Percentiles rank a stretch among this genome's conserved stretches.
phyloP scores from a whole-genome alignment of 2,797 vertebrate species.

The Salarias fasciatus region DNA sequence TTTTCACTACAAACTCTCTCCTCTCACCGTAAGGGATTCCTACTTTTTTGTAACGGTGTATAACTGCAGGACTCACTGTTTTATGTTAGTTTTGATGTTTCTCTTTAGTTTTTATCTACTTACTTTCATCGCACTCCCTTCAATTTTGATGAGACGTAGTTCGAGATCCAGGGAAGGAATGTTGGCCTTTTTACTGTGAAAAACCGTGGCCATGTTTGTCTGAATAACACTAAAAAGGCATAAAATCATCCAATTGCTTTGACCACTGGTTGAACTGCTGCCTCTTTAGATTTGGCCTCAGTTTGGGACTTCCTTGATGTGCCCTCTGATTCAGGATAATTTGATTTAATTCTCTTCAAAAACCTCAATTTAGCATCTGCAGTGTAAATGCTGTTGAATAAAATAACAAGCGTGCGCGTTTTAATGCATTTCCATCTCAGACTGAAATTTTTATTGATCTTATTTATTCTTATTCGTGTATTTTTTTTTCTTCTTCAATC shows the following conservation, averaged over 20 bases:
- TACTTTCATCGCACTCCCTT: constrained; percentile 6
- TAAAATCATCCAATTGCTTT: constrained; percentile 9
- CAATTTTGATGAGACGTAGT: not conserved
- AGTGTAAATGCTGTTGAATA: too few relatives aligned
- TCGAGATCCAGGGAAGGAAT: not conserved
- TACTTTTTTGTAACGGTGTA: constrained; percentile 41
- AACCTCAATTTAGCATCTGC: too few relatives aligned
- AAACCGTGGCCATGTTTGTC: not conserved
- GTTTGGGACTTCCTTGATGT: not conserved
- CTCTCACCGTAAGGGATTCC: constrained; percentile 27
- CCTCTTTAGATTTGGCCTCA: not conserved
- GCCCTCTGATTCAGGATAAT: too few relatives aligned
- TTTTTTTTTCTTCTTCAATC: too few relatives aligned
- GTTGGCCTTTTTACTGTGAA: constrained; percentile 10
- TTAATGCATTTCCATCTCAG: too few relatives aligned
- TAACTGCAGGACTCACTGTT: constrained; percentile 23
- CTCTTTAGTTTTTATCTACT: not conserved
- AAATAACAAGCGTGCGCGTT: too few relatives aligned
- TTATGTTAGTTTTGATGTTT: constrained; percentile 33
- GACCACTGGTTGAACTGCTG: constrained; percentile 1
- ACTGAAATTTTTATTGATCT: too few relatives aligned
- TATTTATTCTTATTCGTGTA: too few relatives aligned
- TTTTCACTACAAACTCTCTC: constrained; percentile 16
- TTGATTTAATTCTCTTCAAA: too few relatives aligned
- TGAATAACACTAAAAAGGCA: not conserved